phyloP scores from a whole-genome alignment of 2,797 vertebrate genomes.

The Catamblyrhynchus diadema region DNA sequence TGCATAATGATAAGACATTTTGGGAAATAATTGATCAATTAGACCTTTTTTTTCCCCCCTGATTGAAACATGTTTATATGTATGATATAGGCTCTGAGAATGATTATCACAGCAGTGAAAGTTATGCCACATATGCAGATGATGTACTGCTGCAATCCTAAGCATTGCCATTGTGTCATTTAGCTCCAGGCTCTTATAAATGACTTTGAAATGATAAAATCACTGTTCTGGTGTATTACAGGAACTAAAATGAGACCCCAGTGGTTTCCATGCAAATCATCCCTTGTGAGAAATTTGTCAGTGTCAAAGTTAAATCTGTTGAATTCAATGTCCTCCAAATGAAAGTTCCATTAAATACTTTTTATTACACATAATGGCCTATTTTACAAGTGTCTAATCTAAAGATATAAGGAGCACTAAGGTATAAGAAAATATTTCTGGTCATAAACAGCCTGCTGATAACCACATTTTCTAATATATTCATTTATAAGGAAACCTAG shows the following conservation, averaged over 20 bases:
- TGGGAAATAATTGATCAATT: slow-evolving; percentile 37
- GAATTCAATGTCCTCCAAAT: slow-evolving; percentile 20
- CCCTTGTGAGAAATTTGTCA: slow-evolving; percentile 44
- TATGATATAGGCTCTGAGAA: not conserved
- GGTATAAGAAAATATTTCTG: slow-evolving; percentile 44
- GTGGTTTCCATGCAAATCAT: slow-evolving; percentile 39
- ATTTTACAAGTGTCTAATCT: slow-evolving; percentile 46
- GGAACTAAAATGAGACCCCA: slow-evolving; percentile 46
- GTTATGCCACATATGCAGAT: slow-evolving; percentile 37
- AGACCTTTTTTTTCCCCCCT: not conserved
- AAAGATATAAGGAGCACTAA: slow-evolving; percentile 41
- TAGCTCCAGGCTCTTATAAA: slow-evolving; percentile 30
- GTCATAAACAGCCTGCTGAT: slow-evolving; percentile 41
- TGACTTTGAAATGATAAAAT: slow-evolving; percentile 55
- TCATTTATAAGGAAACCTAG: not conserved
- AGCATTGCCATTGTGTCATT: slow-evolving; percentile 14
- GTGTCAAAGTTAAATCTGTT: slow-evolving; percentile 15
- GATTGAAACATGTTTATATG: not conserved
- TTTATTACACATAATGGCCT: slow-evolving; percentile 48
- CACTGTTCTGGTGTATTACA: slow-evolving; percentile 37
- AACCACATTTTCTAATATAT: slow-evolving; percentile 11
- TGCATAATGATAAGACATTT: not conserved
- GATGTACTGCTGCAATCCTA: not conserved
- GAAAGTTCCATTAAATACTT: slow-evolving; percentile 47
- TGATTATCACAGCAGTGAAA: slow-evolving; percentile 1